phyloP scores from a whole-genome alignment of 2,113 vertebrate species.

The Otus sunia region DNA sequence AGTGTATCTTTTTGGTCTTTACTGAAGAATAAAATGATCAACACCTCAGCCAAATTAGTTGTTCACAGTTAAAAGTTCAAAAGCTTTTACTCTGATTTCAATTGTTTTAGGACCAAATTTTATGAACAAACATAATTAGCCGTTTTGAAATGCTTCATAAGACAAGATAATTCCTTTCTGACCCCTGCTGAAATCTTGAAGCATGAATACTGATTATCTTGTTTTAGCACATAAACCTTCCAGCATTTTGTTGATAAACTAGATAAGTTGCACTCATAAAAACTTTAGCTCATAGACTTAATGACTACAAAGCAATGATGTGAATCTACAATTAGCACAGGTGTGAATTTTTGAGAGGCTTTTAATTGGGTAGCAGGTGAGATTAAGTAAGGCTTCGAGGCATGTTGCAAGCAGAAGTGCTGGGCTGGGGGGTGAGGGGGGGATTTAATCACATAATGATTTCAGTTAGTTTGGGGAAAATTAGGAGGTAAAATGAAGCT shows the following conservation, averaged over 20 bases:
- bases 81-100: background rate
- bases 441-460: accelerated
- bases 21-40: background rate
- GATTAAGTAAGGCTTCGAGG: background rate
- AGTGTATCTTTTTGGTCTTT: background rate
- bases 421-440: background rate
- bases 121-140: slow-evolving; percentile 46
- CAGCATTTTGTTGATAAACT: slow-evolving; percentile 42
- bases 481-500: background rate
- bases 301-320: slow-evolving; percentile 23
- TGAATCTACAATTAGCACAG: slow-evolving; percentile 37
- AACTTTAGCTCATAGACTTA: slow-evolving; percentile 4
- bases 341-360: slow-evolving; percentile 34
- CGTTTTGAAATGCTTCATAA: slow-evolving; percentile 29
- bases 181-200: slow-evolving; percentile 17
- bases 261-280: slow-evolving; percentile 28
- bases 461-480: background rate
- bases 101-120: background rate
- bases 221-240: background rate
- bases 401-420: background rate
- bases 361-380: slow-evolving; percentile 58
- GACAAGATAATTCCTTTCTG: slow-evolving; percentile 52
- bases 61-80: background rate
- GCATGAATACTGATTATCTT: background rate
- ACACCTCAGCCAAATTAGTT: background rate